These are phyloP conservation scores for Phaethornis superciliosus DNA, from an alignment of 2,113 vertebrate genomes.

Conservation along the genomic window DNA sequence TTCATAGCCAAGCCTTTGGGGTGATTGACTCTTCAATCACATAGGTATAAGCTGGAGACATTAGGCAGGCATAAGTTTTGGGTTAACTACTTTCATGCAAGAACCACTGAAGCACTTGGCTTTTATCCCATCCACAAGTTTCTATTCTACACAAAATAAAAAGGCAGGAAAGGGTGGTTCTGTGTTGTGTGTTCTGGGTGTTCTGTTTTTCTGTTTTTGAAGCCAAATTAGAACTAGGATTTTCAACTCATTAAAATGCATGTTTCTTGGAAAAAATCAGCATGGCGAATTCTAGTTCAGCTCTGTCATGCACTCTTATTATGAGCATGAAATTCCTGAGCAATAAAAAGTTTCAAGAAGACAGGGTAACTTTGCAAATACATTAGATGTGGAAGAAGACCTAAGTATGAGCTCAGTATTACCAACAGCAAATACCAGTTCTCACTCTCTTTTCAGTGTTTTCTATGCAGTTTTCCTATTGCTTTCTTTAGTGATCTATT, in stretches of 20 bases:
- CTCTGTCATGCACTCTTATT: neutral
- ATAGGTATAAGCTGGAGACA: neutral
- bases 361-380: neutral
- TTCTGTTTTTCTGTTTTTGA: neutral
- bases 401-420: neutral
- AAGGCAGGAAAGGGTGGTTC: conserved; percentile 53
- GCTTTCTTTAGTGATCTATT: neutral
- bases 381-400: neutral
- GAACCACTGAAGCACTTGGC: neutral
- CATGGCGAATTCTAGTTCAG: neutral
- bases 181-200: neutral
- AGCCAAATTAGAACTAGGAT: neutral
- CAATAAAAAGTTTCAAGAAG: neutral
- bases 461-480: neutral
- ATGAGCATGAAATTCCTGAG: neutral
- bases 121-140: neutral
- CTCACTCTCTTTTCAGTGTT: neutral
- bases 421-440: neutral
- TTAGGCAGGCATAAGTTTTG: neutral
- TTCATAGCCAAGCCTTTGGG: neutral
- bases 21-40: neutral
- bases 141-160: conserved; percentile 18
- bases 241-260: neutral
- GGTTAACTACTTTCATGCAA: neutral
- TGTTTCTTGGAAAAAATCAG: neutral